These are phyloP conservation scores for Ischnus inquisitorius DNA, from an alignment of 2,888 invertebrate genomes.

Conservation along the genomic window DNA sequence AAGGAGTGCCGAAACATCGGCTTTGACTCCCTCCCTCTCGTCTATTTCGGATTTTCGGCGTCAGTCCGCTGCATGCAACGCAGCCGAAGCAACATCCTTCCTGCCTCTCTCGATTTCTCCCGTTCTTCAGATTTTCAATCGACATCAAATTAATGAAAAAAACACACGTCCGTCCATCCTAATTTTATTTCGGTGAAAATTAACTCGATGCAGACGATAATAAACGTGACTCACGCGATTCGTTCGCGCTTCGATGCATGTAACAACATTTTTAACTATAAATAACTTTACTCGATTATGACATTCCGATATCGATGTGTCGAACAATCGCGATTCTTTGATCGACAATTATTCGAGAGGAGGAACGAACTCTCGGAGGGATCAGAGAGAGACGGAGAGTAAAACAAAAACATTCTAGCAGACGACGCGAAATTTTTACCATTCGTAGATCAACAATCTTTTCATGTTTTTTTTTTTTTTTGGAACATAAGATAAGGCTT, in stretches of 20 bases:
- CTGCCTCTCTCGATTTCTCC: neutral
- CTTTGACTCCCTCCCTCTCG: conserved; percentile 49
- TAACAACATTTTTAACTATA: conserved; percentile 7
- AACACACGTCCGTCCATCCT: neutral
- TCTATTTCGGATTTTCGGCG: conserved; percentile 67
- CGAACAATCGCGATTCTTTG: neutral
- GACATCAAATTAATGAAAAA: neutral
- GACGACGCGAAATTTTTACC: conserved; percentile 1
- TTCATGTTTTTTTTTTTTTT: neutral
- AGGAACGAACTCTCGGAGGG: neutral
- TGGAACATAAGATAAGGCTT: neutral
- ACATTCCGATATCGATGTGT: conserved; percentile 8
- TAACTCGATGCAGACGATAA: conserved; percentile 3
- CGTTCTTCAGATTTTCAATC: neutral
- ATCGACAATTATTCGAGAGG: neutral
- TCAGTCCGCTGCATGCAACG: conserved; percentile 48
- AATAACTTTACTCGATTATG: conserved; percentile 9
- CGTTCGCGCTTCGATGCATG: neutral
- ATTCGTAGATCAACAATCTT: neutral
- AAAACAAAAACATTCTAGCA: neutral
- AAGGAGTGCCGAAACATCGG: conserved; percentile 60
- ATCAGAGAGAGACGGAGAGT: neutral
- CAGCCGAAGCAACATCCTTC: neutral
- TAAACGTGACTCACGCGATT: neutral
- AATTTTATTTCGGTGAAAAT: neutral